phyloP scores from a whole-genome alignment of 2,888 invertebrate genomes.

The Drosophila mulleri region DNA sequence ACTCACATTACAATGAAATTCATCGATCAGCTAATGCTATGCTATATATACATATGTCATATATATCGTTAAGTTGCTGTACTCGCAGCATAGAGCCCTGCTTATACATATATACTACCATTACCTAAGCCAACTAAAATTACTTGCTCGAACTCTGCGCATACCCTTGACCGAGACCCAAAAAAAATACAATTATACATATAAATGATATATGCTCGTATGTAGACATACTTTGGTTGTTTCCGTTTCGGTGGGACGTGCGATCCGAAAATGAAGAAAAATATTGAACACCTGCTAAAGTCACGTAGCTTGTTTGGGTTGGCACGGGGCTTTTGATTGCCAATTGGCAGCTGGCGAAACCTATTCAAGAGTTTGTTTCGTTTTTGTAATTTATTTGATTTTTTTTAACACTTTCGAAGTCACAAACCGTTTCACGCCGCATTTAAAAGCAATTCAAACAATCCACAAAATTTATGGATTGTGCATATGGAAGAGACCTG shows the following conservation, averaged over 20 bases:
- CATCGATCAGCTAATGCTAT: too few relatives aligned
- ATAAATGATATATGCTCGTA: not conserved
- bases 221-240: constrained; percentile 43
- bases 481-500: constrained; percentile 48
- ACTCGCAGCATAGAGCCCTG: too few relatives aligned
- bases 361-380: constrained; percentile 18
- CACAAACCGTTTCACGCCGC: constrained; percentile 76
- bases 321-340: constrained; percentile 15
- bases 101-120: not conserved
- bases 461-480: constrained; percentile 81
- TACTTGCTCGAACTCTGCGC: constrained; percentile 5
- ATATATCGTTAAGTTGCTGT: not conserved
- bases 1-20: too few relatives aligned
- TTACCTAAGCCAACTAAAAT: constrained; percentile 8
- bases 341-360: constrained; percentile 61
- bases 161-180: constrained; percentile 75
- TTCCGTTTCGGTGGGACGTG: constrained; percentile 46
- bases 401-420: constrained; percentile 49
- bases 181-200: constrained; percentile 17
- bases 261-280: constrained; percentile 1
- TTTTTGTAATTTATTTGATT: not conserved
- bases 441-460: constrained; percentile 73
- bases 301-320: constrained; percentile 61
- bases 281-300: constrained; percentile 65
- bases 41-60: too few relatives aligned